Base-by-base conservation (phyloP, 2,797 vertebrate species). In the Enoplosus armatus region DNA sequence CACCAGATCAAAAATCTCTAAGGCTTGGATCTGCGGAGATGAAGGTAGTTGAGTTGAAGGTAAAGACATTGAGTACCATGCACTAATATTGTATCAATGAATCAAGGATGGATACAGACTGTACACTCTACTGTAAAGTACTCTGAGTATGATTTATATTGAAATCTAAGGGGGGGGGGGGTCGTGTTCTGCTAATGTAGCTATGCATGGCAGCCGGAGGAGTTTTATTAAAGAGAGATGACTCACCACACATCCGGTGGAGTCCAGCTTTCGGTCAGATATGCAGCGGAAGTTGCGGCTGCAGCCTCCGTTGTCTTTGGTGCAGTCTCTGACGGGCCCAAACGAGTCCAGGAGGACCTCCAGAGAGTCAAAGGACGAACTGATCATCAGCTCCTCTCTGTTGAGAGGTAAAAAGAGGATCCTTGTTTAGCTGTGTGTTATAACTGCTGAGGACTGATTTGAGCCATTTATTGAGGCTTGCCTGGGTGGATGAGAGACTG, bases 341-440 rank as follows among this genome's bases (percentile, higher is more conserved):
- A 99, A 99, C 0, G 98, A 99, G 92, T 99, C 98, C 2, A 99
- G 92, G 1, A 99, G 96, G 11, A 99, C 97, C 92, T 99, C 98
- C 93, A 99, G 91, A 85, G 97, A 99, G 92, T 99, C 98, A 8
- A 99, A 99, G 80, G 98, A 99, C 8, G 98, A 99, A 6, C 98
- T 99, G 82, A 98, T 98, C 98, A 99, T 99, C 93, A 99, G 79
- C 92, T 99, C 98, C 91, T 99, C 98, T 86, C 98, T 99, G 93
- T 0, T 1, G 83, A n/a, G n/a, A n/a, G n/a, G n/a, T n/a, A 47
- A 22, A 27, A 4, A 11, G 14, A 56, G 1, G 16, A 22, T 18
- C 7, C 18, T 20, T 50, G 37, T 55, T 83, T 37, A 66, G 35
- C 20, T n/a, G 6, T n/a, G 7, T 50, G 37, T 41, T 39, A 12